Base-by-base conservation (phyloP, 2,888 invertebrate genomes). In the Hypena proboscidalis region DNA sequence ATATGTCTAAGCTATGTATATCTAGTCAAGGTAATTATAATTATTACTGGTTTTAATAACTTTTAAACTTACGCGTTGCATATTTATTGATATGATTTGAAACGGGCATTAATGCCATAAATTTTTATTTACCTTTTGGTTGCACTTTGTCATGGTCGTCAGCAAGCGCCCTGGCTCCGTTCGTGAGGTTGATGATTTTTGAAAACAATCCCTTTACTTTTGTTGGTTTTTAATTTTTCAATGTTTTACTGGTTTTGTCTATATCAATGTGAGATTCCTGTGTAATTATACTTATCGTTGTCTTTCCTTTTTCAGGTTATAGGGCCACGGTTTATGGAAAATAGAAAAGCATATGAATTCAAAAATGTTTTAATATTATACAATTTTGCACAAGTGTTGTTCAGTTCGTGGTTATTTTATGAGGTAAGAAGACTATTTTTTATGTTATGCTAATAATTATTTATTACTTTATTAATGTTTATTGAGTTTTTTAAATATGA, bases 291-390 rank as follows among this genome's bases (percentile, higher is more conserved):
- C n/a, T n/a, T n/a, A 22, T 4, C 11, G 7, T 29, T 19, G n/a
- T 13, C 37, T 53, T 61, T 60, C 48, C 47, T 49, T 55, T 92
- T 86, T 50, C 87, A 95, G 94, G 94, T 95, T 78, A 80, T 96
- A 80, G 97, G 98, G 49, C 98, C 98, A 68, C 94, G 94, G 83
- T 88, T 96, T 77, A 98, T 98, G 98, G 95, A 96, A 88, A 96
- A 96, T 90, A 94, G 97, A 76, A 96, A 97, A 90, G 97, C 98
- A 57, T 94, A 95, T 86, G 95, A 97, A 80, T 87, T 97, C 77
- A 93, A 95, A 82, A 94, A 94, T 78, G 80, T 95, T 67, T 92
- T 97, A 88, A 92, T 97, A 89, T 81, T 92, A 60, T 97, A 97
- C 89, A 97, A 97, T 91, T 93, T 97, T 77, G 90, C 94, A 77